Percentiles rank a stretch among this genome's conserved stretches.
Evolutionary conservation across 2,888 invertebrate species (phyloP).

Genomic region (Strigamia crassipes): DNA sequence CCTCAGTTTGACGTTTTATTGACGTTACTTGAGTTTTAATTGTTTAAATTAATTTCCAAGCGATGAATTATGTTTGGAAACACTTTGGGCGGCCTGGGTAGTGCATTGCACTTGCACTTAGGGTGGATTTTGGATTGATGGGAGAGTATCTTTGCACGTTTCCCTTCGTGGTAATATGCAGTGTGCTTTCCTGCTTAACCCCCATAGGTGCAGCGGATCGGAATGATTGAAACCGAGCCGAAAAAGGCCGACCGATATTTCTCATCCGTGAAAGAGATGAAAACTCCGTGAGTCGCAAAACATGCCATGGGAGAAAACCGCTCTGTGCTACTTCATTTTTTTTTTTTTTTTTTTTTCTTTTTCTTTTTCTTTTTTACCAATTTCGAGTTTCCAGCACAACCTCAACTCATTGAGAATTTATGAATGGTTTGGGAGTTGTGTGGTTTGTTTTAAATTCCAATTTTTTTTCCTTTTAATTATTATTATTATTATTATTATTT

Average conservation of each 20-base stretch:
- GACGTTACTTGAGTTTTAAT: no score
- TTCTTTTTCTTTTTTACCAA: neutral
- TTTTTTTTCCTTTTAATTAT: neutral
- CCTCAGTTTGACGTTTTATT: no score
- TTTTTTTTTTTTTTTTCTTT: neutral
- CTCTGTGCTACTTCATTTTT: neutral
- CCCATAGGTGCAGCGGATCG: constrained; percentile 28
- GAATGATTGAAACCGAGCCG: constrained; percentile 31
- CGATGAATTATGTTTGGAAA: no score
- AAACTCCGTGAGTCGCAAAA: constrained; percentile 37
- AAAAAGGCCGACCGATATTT: constrained; percentile 33
- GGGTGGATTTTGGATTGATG: neutral
- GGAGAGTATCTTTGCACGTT: neutral
- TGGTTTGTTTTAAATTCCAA: neutral
- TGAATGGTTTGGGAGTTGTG: neutral
- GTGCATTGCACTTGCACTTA: no score
- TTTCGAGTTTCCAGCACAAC: neutral
- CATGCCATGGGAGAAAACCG: constrained; percentile 28
- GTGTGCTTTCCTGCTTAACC: neutral
- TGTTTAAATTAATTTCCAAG: no score
- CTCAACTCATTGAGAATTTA: constrained; percentile 13
- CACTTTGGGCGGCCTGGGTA: no score
- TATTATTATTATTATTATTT: neutral
- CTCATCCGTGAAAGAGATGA: constrained; percentile 37
- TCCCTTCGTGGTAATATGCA: neutral